Base-by-base conservation (phyloP, 2,888 invertebrate genomes). In the Eristalis pertinax region DNA sequence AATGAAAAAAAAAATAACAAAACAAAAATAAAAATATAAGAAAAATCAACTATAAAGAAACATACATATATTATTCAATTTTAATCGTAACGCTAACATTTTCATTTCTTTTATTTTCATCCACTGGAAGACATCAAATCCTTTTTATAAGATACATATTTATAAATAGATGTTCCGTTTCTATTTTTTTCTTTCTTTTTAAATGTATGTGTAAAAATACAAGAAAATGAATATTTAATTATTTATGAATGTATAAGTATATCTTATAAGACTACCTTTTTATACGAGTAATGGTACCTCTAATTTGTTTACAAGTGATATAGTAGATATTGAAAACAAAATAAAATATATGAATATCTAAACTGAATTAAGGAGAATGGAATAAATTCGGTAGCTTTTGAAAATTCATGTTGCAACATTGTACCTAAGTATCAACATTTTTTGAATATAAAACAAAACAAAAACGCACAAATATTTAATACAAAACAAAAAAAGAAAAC, bases 211-310 rank as follows among this genome's bases (percentile, higher is more conserved):
- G 74, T 64, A 69, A 81, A 84, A 65, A 79, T 65, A 81, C 74
- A 89, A 50, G 8, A 50, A 8, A 50, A 10, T 35, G 1, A 63
- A 41, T n/a, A 43, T 43, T 13, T 43, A 67, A 24, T 22, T 69
- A 73, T 63, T 65, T 82, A 73, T 69, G 70, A 79, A 79, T 78
- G 70, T 80, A 72, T 77, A 73, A 77, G 75, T 87, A 84, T 84
- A 87, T 84, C 84, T 87, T 76, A 81, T 84, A 88, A 88, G 88
- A 88, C 88, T 88, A 80, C 88, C 84, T 88, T 84, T 88, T 88
- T 88, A 84, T 88, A 88, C 84, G 88, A 88, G 77, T 84, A 76
- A 77, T 80, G 83, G 88, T 84, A 88, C 80, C 84, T 81, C 73
- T 84, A 77, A 84, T 84, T 88, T 88, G 76, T 84, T 84, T 87